Percentiles rank a stretch among this genome's conserved stretches.
These are phyloP conservation scores for Sebastes nivosus DNA, from an alignment of 2,797 vertebrate species.

Conservation along the genomic window DNA sequence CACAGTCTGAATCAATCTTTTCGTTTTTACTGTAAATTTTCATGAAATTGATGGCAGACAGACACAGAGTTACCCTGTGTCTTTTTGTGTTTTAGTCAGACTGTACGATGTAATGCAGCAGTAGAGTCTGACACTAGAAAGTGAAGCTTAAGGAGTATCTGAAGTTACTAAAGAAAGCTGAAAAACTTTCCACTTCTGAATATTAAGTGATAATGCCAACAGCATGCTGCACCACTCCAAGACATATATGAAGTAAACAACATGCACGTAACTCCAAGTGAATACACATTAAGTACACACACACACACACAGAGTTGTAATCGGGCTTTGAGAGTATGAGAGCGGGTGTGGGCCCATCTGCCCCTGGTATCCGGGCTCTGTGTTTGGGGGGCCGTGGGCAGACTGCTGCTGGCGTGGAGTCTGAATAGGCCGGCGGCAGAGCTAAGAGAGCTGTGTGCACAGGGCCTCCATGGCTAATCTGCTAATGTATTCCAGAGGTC, in stretches of 20 bases:
- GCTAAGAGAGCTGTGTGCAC: constrained; percentile 66
- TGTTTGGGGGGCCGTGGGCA: constrained; percentile 49
- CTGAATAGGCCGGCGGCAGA: constrained; percentile 62
- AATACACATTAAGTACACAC: neutral
- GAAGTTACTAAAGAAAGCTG: neutral
- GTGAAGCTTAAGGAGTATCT: neutral
- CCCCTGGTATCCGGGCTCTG: constrained; percentile 51
- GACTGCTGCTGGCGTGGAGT: constrained; percentile 40
- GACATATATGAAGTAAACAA: constrained; percentile 1
- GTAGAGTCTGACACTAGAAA: neutral
- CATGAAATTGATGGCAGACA: neutral
- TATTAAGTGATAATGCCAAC: neutral
- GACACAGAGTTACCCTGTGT: no score
- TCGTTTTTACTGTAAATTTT: neutral
- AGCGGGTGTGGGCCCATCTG: constrained; percentile 60
- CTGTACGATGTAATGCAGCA: neutral
- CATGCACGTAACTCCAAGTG: neutral
- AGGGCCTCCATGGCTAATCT: constrained; percentile 82
- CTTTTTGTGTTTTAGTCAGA: neutral
- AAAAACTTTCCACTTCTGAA: neutral
- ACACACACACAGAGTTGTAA: constrained; percentile 37
- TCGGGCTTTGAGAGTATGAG: constrained; percentile 51
- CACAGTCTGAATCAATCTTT: neutral
- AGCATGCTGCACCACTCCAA: neutral
- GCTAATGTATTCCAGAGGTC: constrained; percentile 87